Conservation (phyloP, 1,140 invertebrate species). For the Drosophila saltans region DNA sequence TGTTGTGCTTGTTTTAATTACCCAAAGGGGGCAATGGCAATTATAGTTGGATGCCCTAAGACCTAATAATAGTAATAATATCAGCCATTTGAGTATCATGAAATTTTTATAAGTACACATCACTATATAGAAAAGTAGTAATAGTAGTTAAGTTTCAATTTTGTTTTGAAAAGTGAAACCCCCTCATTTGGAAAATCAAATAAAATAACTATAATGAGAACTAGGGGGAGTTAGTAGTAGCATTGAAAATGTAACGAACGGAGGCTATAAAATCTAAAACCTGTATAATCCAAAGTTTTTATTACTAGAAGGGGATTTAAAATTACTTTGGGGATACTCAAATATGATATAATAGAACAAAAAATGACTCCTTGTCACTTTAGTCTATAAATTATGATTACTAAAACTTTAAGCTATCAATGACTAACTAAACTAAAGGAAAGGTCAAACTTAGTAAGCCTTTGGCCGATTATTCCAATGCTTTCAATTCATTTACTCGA, state of each 20-base stretch:
- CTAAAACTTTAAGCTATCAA: too few species aligned
- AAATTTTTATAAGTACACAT: not conserved
- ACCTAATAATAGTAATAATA: slow-evolving; percentile 6
- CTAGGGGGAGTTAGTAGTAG: not conserved
- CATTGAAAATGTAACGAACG: not conserved
- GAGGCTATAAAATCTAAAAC: too few species aligned
- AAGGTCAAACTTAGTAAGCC: too few species aligned
- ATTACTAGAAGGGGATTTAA: too few species aligned
- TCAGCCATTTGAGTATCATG: not conserved
- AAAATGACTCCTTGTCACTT: too few species aligned
- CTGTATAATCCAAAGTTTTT: too few species aligned
- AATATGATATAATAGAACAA: too few species aligned
- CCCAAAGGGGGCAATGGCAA: slow-evolving; percentile 37
- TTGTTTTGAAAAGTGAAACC: not conserved
- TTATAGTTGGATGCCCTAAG: slow-evolving; percentile 25
- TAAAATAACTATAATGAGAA: not conserved
- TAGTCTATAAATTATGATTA: too few species aligned
- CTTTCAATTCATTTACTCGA: too few species aligned
- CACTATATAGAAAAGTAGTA: not conserved
- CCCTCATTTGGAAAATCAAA: not conserved
- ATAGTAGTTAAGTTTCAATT: not conserved
- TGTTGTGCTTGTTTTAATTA: slow-evolving; percentile 52
- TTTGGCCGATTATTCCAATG: too few species aligned
- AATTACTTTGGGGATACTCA: too few species aligned
- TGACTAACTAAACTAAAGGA: too few species aligned